Conservation (phyloP, 2,113 vertebrate genomes). For the Barbus barbus region DNA sequence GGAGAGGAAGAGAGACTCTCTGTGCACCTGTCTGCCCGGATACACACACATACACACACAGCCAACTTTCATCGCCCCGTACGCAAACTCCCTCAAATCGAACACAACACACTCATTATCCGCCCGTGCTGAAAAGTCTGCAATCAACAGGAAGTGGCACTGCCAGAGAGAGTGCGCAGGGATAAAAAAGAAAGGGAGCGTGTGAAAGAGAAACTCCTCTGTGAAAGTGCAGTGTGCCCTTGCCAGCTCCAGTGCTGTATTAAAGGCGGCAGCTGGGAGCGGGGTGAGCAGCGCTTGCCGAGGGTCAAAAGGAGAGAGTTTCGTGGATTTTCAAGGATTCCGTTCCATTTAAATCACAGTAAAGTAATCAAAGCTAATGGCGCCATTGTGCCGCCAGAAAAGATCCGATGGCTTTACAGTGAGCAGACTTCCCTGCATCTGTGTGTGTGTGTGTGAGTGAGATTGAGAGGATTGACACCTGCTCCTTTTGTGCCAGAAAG, state of each 20-base stretch:
- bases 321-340: conserved; percentile 59
- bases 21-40: conserved; percentile 77
- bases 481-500: conserved; percentile 82
- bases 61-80: conserved; percentile 67
- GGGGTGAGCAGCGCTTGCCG: conserved; percentile 42
- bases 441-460: conserved; percentile 31
- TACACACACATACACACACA: conserved; percentile 62
- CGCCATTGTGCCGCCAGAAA: conserved; percentile 68
- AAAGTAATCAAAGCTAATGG: conserved; percentile 76
- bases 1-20: conserved; percentile 49
- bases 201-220: conserved; percentile 59
- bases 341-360: conserved; percentile 60
- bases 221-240: conserved; percentile 70
- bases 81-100: conserved; percentile 54
- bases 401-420: conserved; percentile 68
- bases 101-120: conserved; percentile 60
- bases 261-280: conserved; percentile 74
- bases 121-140: conserved; percentile 69
- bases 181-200: conserved; percentile 44
- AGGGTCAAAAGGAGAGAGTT: conserved; percentile 48
- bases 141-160: conserved; percentile 77
- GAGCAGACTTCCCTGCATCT: conserved; percentile 51
- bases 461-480: conserved; percentile 80
- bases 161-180: conserved; percentile 64
- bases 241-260: conserved; percentile 74